Percentiles rank a stretch among this genome's conserved stretches.
Conservation (phyloP, 2,113 vertebrate species). For the Hassar affinis region DNA sequence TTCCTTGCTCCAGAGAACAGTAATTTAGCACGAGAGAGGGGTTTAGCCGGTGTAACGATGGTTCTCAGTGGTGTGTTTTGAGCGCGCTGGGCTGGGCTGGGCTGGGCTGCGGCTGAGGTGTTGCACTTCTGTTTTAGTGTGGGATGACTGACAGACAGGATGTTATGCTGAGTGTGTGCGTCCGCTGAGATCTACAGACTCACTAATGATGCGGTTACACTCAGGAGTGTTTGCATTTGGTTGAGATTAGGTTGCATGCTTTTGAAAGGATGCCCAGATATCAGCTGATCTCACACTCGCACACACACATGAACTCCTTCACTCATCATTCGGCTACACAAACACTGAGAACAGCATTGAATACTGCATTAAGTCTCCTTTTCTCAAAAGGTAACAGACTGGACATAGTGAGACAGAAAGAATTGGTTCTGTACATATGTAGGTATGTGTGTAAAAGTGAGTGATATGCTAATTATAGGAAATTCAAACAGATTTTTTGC, state of each 20-base stretch:
- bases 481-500: background rate
- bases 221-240: constrained; percentile 30
- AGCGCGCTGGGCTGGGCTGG: constrained; percentile 24
- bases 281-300: background rate
- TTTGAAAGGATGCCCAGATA: constrained; percentile 10
- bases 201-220: constrained; percentile 30
- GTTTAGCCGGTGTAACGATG: background rate
- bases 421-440: too few relatives aligned
- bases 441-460: background rate
- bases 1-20: constrained; percentile 61
- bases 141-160: constrained; percentile 21
- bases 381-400: background rate
- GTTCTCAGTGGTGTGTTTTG: constrained; percentile 20
- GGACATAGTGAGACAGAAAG: background rate
- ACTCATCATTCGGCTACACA: background rate
- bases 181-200: background rate
- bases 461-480: background rate
- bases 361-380: background rate
- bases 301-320: background rate
- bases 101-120: constrained; percentile 12
- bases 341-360: background rate
- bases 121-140: constrained; percentile 16
- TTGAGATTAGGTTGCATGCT: constrained; percentile 20
- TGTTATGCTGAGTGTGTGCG: constrained; percentile 15
- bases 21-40: constrained; percentile 48